Percentiles rank a stretch among this genome's conserved stretches.
Conservation (phyloP, 2,797 vertebrate genomes). For the Falco columbarius region DNA sequence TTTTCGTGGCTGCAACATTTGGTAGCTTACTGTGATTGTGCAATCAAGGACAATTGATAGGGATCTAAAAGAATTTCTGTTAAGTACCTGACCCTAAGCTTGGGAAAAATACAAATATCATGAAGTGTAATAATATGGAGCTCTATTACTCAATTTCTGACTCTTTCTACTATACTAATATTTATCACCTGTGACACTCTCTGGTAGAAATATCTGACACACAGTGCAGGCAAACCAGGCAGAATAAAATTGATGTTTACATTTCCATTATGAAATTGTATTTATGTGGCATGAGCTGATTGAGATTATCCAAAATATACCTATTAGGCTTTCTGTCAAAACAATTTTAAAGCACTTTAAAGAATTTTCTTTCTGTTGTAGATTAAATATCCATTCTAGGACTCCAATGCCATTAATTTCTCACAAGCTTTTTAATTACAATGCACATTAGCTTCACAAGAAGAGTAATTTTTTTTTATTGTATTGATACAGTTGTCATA, state of each 20-base stretch:
- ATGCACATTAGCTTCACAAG: background rate
- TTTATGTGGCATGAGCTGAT: background rate
- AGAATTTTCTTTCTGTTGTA: background rate
- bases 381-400: background rate
- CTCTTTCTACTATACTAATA: background rate
- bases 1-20: background rate
- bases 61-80: background rate
- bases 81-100: background rate
- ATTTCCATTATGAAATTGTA: background rate
- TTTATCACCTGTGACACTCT: background rate
- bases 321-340: background rate
- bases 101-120: background rate
- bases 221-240: background rate
- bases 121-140: background rate
- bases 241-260: background rate
- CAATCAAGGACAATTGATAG: background rate
- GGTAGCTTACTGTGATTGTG: background rate
- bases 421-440: background rate
- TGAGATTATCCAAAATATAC: background rate
- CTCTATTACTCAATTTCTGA: background rate
- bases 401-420: background rate
- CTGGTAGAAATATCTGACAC: background rate
- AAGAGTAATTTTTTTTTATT: background rate
- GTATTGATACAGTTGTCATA: background rate
- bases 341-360: background rate